Percentiles rank a stretch among this genome's conserved stretches.
These are phyloP conservation scores for Acarapis woodi DNA, from an alignment of 1,140 invertebrate genomes.

Conservation along the genomic window DNA sequence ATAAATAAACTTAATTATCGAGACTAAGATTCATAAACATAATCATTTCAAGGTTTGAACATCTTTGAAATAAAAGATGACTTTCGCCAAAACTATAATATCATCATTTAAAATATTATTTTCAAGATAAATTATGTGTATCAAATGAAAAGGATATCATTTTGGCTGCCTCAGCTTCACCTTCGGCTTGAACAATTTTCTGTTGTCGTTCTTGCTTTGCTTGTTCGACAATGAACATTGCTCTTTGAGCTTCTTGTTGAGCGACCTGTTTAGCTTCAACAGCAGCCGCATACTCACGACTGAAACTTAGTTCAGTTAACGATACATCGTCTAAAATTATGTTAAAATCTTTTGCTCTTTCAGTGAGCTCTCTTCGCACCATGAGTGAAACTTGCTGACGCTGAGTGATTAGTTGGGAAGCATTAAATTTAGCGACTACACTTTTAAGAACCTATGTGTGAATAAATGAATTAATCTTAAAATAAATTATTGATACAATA, in stretches of 20 bases:
- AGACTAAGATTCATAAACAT: conserved; percentile 9
- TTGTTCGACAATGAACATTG: conserved; percentile 87
- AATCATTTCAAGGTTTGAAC: too few relatives aligned
- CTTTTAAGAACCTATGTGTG: conserved; percentile 78
- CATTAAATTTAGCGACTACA: conserved; percentile 98
- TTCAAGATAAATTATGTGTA: not conserved
- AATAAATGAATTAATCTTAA: conserved; percentile 22
- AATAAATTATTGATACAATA: not conserved
- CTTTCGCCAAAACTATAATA: not conserved
- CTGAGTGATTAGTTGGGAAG: conserved; percentile 92
- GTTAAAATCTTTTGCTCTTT: conserved; percentile 91
- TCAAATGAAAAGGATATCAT: conserved; percentile 50
- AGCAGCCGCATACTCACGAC: conserved; percentile 95
- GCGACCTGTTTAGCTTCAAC: conserved; percentile 97
- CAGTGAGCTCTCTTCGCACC: conserved; percentile 70
- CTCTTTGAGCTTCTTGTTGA: conserved; percentile 94
- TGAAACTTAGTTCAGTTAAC: conserved; percentile 91
- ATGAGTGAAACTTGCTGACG: conserved; percentile 78
- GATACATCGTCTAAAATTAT: conserved; percentile 99
- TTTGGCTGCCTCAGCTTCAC: conserved; percentile 93
- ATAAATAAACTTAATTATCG: conserved; percentile 2
- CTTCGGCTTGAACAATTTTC: conserved; percentile 97
- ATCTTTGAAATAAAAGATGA: not conserved
- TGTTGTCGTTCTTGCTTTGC: conserved; percentile 94
- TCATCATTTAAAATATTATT: conserved; percentile 1